phyloP scores from a whole-genome alignment of 1,140 invertebrate species.

The Drosophila nikananu region DNA sequence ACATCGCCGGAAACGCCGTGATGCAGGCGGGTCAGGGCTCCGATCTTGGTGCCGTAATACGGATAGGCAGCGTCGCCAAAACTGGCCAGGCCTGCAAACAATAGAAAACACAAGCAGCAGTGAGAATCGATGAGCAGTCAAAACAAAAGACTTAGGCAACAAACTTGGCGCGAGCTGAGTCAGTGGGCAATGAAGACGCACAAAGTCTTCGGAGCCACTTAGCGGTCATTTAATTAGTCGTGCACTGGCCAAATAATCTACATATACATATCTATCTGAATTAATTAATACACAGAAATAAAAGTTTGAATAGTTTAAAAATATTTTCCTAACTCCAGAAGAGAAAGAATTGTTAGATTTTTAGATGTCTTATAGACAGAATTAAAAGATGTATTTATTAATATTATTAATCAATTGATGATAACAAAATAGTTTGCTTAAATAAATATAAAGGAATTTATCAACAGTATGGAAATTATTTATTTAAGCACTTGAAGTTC shows the following conservation, averaged over 20 bases:
- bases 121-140: conserved; percentile 29
- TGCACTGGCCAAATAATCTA: conserved; percentile 27
- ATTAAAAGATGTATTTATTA: not conserved
- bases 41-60: conserved; percentile 93
- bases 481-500: not conserved
- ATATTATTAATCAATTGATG: no score
- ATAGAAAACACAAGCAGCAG: conserved; percentile 23
- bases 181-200: conserved; percentile 28
- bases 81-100: conserved; percentile 49
- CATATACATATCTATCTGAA: not conserved
- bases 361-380: not conserved
- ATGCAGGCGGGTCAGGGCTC: conserved; percentile 91
- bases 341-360: not conserved
- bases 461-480: no score
- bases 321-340: not conserved
- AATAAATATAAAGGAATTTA: not conserved
- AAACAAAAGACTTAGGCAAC: conserved; percentile 83
- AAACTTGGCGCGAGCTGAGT: conserved; percentile 62
- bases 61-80: conserved; percentile 77
- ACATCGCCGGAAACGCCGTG: conserved; percentile 94
- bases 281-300: not conserved
- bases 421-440: no score
- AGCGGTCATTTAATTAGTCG: conserved; percentile 52
- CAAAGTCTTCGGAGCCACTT: conserved; percentile 41
- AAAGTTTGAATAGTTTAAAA: not conserved